These are phyloP conservation scores for Sceloporus tristichus DNA, from an alignment of 2,113 vertebrate species.

Conservation along the genomic window DNA sequence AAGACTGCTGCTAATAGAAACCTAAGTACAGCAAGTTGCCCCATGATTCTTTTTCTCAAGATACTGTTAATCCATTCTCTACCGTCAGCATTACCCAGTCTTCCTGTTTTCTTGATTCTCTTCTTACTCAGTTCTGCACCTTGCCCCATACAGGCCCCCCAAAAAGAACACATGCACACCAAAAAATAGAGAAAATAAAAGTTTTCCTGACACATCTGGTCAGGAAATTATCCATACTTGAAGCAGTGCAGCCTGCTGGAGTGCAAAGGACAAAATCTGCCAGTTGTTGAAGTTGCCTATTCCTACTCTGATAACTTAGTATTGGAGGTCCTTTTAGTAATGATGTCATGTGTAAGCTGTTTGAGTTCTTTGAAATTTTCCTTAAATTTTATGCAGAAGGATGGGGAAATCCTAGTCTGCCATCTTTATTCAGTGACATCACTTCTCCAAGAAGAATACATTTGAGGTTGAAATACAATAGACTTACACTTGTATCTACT, in stretches of 20 bases:
- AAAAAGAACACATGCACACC: too few relatives aligned
- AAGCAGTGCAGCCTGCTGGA: too few relatives aligned
- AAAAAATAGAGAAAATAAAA: too few relatives aligned
- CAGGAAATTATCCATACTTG: too few relatives aligned
- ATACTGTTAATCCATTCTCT: too few relatives aligned
- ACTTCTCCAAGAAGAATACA: not conserved
- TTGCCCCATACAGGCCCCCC: not conserved
- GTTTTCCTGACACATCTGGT: too few relatives aligned
- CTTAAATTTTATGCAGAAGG: not conserved
- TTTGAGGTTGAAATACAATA: not conserved
- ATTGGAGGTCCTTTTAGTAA: not conserved
- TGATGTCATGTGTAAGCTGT: not conserved
- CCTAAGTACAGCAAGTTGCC: not conserved
- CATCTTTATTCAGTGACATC: not conserved
- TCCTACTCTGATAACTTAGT: not conserved
- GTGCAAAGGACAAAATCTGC: too few relatives aligned
- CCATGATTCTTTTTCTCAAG: not conserved
- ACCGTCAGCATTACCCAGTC: not conserved
- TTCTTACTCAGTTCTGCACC: too few relatives aligned
- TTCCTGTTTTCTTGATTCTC: not conserved
- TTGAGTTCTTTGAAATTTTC: not conserved
- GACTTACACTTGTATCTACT: not conserved
- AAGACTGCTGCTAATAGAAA: not conserved
- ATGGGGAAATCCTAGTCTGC: not conserved
- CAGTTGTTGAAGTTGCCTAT: too few relatives aligned